Conservation (phyloP, 2,113 vertebrate genomes). For the Campylomormyrus numenius region DNA sequence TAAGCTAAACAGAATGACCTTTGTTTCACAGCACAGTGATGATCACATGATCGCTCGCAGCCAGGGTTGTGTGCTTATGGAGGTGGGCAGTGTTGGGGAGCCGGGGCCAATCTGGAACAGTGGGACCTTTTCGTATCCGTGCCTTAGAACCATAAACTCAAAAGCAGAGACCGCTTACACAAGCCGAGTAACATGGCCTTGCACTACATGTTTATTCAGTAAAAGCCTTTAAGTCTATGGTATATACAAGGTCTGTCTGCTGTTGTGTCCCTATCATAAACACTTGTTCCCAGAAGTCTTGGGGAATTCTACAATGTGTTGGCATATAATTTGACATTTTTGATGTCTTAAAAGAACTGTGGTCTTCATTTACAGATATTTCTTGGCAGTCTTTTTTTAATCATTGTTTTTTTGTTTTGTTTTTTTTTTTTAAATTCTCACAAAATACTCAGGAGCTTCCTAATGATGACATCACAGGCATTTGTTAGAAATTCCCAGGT, state of each 20-base stretch:
- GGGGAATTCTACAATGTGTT: not conserved
- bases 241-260: not conserved
- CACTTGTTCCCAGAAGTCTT: not conserved
- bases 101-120: not conserved
- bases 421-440: constrained; percentile 35
- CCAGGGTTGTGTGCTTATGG: not conserved
- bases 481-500: not conserved
- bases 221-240: not conserved
- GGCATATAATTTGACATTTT: not conserved
- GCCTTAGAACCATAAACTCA: not conserved
- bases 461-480: not conserved
- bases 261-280: not conserved
- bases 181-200: constrained; percentile 24
- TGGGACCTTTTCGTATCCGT: not conserved
- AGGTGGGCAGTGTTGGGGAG: not conserved
- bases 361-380: not conserved
- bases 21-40: not conserved
- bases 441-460: constrained; percentile 31
- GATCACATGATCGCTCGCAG: not conserved
- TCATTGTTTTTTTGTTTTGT: constrained; percentile 9
- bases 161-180: not conserved
- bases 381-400: not conserved
- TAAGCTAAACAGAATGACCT: not conserved
- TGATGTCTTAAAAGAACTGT: not conserved
- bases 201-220: not conserved